Evolutionary conservation across 2,888 invertebrate species (phyloP), one percentile per base, ranked within the genome.

Genomic region (Alviniconcha strummeri): DNA sequence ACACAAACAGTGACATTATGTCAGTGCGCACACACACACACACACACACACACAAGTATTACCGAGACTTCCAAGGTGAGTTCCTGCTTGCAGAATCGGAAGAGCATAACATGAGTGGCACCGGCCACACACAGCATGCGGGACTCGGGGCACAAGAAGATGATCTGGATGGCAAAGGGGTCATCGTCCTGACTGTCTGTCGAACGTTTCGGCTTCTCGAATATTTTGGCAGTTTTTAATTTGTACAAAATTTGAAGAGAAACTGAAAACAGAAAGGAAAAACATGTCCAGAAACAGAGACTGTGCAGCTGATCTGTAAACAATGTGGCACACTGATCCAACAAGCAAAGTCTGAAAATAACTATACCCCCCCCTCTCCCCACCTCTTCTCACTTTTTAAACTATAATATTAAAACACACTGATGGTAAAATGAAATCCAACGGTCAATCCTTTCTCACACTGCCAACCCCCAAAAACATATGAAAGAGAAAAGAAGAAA

Each of bases 221-320:
- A 97, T 84, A 97, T 95, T 95, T 99, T 98, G 89, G 97, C 97
- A 93, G 98, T 98, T 95, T 99, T 99, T 92, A 99, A 87, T 95
- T 99, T 99, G 95, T 99, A 99, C 93, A 99, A 95, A 92, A 98
- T 97, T 95, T 99, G 98, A 90, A 99, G 95, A 87, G 97, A 97
- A 89, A 98, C 98, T 94, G 92, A 86, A 91, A 90, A 54, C 80
- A 85, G 13, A 60, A 60, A 4, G 13, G 60, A 13, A 60, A 60
- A 60, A 36, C 36, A 36, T 36, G 36, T 36, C 36, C 36, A 36
- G 36, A 36, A 36, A 36, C 36, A 1, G 36, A 36, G 36, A 36
- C 36, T 0, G 1, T 36, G 36, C 36, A 36, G 36, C 36, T 36
- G 36, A 36, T 36, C 36, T 36, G 36, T 36, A 36, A 36, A 36